phyloP scores from a whole-genome alignment of 2,797 vertebrate genomes.

The Platyrinchus mystaceus region DNA sequence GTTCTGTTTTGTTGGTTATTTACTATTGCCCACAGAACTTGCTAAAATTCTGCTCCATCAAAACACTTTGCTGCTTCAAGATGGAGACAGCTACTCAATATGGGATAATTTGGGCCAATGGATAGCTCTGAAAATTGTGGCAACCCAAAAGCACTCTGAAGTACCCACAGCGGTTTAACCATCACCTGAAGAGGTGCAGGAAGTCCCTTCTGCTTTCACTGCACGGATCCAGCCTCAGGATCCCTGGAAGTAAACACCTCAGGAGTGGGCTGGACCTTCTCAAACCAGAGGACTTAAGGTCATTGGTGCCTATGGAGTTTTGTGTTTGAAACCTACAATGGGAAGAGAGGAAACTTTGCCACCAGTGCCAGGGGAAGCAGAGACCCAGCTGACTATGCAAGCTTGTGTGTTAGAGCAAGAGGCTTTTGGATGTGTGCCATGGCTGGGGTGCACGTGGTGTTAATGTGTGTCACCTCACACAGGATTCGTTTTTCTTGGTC shows the following conservation, averaged over 20 bases:
- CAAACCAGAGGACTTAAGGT: background rate
- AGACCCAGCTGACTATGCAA: background rate
- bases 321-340: background rate
- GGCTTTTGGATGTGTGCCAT: background rate
- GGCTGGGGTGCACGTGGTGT: background rate
- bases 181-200: background rate
- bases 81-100: background rate
- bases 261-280: background rate
- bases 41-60: background rate
- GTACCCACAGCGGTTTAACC: background rate
- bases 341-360: background rate
- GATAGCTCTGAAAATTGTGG: background rate
- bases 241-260: background rate
- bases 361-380: background rate
- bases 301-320: background rate
- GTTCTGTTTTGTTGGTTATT: background rate
- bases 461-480: background rate
- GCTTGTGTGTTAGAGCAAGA: background rate
- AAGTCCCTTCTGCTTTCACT: background rate
- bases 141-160: background rate
- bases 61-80: background rate
- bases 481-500: background rate
- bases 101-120: background rate
- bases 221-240: background rate
- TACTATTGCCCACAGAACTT: background rate